A percentile compares a stretch with the other conserved stretches of the same genome.
Conservation (phyloP, 2,797 vertebrate species). For the Pyrocephalus nanus region DNA sequence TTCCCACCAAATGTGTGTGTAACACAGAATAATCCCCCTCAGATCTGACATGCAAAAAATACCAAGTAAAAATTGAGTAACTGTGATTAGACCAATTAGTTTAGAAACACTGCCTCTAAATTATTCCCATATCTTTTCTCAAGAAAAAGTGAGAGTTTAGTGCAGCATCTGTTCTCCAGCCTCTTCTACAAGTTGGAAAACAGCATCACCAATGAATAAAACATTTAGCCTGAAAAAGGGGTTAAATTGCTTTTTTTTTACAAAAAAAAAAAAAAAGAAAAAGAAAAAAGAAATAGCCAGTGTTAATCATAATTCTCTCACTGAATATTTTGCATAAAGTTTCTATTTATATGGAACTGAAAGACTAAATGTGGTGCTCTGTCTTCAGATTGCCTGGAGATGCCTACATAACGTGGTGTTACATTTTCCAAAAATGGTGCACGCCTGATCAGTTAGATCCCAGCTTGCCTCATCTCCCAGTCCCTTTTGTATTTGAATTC, state of each 20-base stretch:
- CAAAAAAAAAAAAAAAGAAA: no score
- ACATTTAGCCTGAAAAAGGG: not conserved
- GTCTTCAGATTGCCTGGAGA: not conserved
- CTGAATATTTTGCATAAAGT: not conserved
- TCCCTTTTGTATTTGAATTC: not conserved
- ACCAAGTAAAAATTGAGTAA: not conserved
- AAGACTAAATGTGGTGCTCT: not conserved
- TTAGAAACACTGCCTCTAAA: not conserved
- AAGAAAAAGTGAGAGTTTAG: not conserved
- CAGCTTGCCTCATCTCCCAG: not conserved
- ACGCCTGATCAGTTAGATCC: not conserved
- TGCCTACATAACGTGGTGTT: fast-evolving
- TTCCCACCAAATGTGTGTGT: not conserved
- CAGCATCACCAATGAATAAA: not conserved
- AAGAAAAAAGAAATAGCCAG: not conserved
- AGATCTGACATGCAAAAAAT: not conserved
- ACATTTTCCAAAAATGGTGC: not conserved
- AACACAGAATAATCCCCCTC: not conserved
- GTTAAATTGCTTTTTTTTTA: not conserved
- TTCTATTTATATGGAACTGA: not conserved
- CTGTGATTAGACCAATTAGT: not conserved
- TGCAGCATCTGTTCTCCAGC: not conserved
- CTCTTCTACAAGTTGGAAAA: not conserved
- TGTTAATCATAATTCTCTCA: not conserved
- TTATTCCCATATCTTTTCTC: not conserved